Conservation (phyloP, 1,140 invertebrate genomes). For the Eumeta japonica region DNA sequence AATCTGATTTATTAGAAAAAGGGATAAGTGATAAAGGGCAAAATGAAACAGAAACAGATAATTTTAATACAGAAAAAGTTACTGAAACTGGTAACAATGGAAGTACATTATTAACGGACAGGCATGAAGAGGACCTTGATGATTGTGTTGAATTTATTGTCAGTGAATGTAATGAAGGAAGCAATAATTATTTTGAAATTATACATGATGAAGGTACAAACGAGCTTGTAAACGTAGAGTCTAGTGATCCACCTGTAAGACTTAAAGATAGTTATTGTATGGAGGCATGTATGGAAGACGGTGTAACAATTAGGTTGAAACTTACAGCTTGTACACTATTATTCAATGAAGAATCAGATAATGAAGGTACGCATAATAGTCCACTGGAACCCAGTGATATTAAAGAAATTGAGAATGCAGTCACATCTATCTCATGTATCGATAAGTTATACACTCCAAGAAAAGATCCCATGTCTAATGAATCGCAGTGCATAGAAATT, state of each 20-base stretch:
- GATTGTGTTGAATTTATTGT: conserved; percentile 34
- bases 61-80: not conserved
- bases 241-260: conserved; percentile 17
- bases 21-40: too few relatives aligned
- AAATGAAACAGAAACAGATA: not conserved
- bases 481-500: conserved; percentile 30
- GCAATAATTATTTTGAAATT: conserved; percentile 26
- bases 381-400: conserved; percentile 10
- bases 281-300: conserved; percentile 45
- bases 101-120: conserved; percentile 17
- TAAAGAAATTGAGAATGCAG: conserved; percentile 29
- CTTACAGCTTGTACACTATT: conserved; percentile 24
- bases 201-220: conserved; percentile 19
- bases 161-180: conserved; percentile 32
- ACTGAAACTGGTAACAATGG: conserved; percentile 6
- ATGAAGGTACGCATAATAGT: conserved; percentile 1
- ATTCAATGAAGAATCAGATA: conserved; percentile 20
- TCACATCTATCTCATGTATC: conserved; percentile 29
- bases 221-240: conserved; percentile 13
- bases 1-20: too few relatives aligned
- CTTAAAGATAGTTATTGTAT: conserved; percentile 44
- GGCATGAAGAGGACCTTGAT: conserved; percentile 20
- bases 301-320: conserved; percentile 32
- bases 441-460: conserved; percentile 38
- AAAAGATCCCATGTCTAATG: conserved; percentile 21